Conservation (phyloP, 2,113 vertebrate species). For the Prietella phreatophila region DNA sequence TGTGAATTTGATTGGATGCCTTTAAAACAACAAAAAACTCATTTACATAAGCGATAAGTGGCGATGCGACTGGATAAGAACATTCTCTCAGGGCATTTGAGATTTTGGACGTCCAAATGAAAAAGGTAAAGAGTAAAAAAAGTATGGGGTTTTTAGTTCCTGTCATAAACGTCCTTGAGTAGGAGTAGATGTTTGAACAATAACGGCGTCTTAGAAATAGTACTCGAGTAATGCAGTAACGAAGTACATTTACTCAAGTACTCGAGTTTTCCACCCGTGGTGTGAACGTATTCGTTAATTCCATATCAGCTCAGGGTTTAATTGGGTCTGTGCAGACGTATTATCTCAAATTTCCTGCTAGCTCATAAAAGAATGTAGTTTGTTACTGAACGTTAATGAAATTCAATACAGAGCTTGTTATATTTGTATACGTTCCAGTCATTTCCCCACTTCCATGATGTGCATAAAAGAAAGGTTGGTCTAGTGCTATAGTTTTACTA, state of each 20-base stretch:
- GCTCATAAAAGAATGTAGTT: neutral
- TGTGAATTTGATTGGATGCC: neutral
- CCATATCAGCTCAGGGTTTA: neutral
- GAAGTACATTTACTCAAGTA: neutral
- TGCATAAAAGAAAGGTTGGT: constrained; percentile 10
- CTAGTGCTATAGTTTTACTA: constrained; percentile 13
- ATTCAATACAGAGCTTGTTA: neutral
- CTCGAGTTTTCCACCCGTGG: neutral
- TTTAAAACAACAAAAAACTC: neutral
- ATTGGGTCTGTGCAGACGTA: neutral
- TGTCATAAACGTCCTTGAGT: neutral
- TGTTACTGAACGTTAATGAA: constrained; percentile 8
- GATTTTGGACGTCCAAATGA: neutral
- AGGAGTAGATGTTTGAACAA: neutral
- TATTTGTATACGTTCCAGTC: constrained; percentile 33
- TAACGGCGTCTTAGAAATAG: neutral
- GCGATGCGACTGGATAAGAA: neutral
- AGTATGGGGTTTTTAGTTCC: too few relatives aligned
- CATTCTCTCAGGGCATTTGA: neutral
- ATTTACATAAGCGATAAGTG: neutral
- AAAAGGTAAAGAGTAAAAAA: neutral
- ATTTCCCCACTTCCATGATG: constrained; percentile 10
- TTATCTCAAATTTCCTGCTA: neutral
- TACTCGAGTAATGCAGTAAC: neutral
- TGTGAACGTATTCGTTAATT: neutral